Percentiles rank a stretch among this genome's conserved stretches.
These are phyloP conservation scores for Gnathonemus echidnorhynchus DNA, from an alignment of 2,113 vertebrate genomes.

Conservation along the genomic window DNA sequence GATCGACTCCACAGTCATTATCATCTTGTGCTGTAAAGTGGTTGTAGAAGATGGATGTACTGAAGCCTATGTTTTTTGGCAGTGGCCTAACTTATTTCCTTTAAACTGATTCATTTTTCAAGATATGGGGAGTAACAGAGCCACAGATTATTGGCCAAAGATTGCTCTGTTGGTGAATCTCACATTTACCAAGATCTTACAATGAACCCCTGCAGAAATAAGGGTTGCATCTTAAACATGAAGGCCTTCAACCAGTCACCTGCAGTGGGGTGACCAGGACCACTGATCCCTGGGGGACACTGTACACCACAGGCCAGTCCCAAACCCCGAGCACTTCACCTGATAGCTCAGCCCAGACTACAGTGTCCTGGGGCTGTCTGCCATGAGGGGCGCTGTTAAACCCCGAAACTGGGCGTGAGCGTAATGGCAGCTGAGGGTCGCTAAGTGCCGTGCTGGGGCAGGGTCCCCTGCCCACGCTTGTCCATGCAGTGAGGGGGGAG, in stretches of 20 bases:
- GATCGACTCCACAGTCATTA: neutral
- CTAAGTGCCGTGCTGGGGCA: neutral
- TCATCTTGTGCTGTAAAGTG: neutral
- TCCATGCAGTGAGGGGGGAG: neutral
- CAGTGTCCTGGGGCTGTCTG: neutral
- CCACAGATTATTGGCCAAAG: neutral
- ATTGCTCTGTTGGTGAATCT: neutral
- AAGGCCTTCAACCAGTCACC: neutral
- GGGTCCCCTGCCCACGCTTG: neutral
- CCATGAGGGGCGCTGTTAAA: neutral
- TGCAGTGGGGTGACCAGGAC: neutral
- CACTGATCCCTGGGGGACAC: neutral
- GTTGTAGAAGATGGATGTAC: neutral
- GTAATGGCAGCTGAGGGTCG: neutral
- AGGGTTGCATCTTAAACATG: neutral
- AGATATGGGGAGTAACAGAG: neutral
- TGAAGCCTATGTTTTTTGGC: neutral
- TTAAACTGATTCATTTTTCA: neutral
- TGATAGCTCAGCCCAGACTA: neutral
- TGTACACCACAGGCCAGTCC: neutral
- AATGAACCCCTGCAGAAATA: neutral
- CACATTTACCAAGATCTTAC: neutral
- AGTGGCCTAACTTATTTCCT: neutral
- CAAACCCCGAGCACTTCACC: neutral
- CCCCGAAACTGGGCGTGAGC: neutral